These are phyloP conservation scores for Oophaga sylvatica DNA, from an alignment of 2,797 vertebrate species.

Conservation along the genomic window DNA sequence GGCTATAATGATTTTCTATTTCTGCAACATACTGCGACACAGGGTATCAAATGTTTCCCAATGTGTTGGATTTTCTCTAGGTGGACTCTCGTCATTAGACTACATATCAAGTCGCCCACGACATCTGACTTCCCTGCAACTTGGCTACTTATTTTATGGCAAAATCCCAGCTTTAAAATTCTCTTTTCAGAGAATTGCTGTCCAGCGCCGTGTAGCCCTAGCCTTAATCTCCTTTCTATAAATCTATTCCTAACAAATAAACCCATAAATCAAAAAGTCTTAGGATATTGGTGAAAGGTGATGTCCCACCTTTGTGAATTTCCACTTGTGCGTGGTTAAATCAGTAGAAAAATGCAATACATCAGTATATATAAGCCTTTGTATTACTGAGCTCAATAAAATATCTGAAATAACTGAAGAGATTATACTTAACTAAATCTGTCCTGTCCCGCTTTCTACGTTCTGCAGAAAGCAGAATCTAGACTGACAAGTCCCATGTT, in stretches of 20 bases:
- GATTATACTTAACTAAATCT: slow-evolving; percentile 40
- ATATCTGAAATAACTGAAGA: slow-evolving; percentile 38
- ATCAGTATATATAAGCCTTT: slow-evolving; percentile 19
- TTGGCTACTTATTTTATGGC: too few species aligned
- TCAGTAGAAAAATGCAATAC: neutral
- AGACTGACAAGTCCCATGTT: neutral
- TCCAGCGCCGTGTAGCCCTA: too few species aligned
- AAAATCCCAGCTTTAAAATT: too few species aligned
- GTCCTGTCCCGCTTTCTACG: neutral
- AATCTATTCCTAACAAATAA: neutral
- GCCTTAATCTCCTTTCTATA: neutral
- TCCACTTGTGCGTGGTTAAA: neutral
- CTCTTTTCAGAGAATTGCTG: too few species aligned
- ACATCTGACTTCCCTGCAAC: too few species aligned
- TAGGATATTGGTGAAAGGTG: slow-evolving; percentile 7
- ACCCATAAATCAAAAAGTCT: neutral
- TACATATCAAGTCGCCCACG: too few species aligned
- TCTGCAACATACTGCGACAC: too few species aligned
- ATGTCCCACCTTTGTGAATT: slow-evolving; percentile 5
- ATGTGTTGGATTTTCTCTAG: too few species aligned
- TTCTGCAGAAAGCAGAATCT: neutral
- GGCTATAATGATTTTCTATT: too few species aligned
- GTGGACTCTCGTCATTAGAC: too few species aligned
- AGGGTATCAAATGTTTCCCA: too few species aligned
- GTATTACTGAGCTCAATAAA: slow-evolving; percentile 22